A percentile compares a stretch with the other conserved stretches of the same genome.
Evolutionary conservation across 2,888 invertebrate genomes (phyloP).

Genomic region (Amphipoea oculea): DNA sequence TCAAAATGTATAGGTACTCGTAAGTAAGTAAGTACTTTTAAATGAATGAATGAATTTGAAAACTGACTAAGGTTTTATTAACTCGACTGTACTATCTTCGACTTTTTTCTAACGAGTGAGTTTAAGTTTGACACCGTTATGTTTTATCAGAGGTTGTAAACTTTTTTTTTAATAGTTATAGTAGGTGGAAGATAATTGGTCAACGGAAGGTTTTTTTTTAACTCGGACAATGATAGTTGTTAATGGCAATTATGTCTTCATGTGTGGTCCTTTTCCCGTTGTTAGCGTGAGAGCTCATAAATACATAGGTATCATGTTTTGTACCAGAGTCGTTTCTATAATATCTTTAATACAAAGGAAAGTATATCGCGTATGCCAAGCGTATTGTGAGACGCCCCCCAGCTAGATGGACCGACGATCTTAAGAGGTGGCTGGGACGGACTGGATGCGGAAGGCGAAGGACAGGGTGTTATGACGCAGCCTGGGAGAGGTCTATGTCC

Average conservation of each 20-base stretch:
- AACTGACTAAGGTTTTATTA: background rate
- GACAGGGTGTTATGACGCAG: too few species aligned
- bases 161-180: background rate
- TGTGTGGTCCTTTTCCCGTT: conserved; percentile 47
- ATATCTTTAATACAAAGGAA: background rate
- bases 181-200: conserved; percentile 40
- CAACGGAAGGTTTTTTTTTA: conserved; percentile 12
- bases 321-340: background rate
- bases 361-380: too few species aligned
- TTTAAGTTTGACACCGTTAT: conserved; percentile 55
- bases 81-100: conserved; percentile 28
- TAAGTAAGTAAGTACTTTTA: too few species aligned
- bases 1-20: background rate
- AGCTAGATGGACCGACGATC: too few species aligned
- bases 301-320: background rate
- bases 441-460: too few species aligned
- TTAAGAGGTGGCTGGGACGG: too few species aligned
- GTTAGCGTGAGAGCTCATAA: conserved; percentile 20
- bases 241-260: conserved; percentile 21
- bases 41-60: background rate
- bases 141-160: conserved; percentile 47
- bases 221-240: conserved; percentile 16
- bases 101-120: conserved; percentile 47
- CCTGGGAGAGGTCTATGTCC: too few species aligned
- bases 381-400: too few species aligned